Evolutionary conservation across 2,113 vertebrate species (phyloP), one percentile per base, ranked within the genome.

Genomic region (Erpornis zantholeuca): DNA sequence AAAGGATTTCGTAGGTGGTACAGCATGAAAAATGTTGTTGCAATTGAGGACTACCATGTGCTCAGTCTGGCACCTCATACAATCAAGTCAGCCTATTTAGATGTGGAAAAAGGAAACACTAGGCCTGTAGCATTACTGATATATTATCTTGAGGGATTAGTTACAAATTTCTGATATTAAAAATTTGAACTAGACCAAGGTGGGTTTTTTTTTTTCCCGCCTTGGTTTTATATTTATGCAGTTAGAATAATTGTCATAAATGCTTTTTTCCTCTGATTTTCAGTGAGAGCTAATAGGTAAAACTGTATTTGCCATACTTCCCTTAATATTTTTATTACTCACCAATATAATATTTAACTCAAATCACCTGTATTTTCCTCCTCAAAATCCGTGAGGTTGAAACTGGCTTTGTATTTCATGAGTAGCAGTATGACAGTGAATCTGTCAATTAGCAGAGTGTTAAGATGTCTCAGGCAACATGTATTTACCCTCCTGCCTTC

Each of bases 171-270:
- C 44, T 63, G 54, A 38, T 73, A 73, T 3, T 66, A 85, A 70
- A 95, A 91, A 36, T 44, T 24, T 31, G 57, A 81, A 28, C 38
- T 92, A 70, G 54, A 59, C 33, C 1, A 4, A 5, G 50, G 35
- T 6, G 6, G 9, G 8, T 0, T 5, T 71, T 92, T 0, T 5
- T 71, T 92, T 80, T n/a, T 4, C 11, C 4, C 24, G 77, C 29
- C 44, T 31, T 82, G 40, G 31, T n/a, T 69, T 57, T 86, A 10
- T 89, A 17, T 89, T 93, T 92, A 45, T 86, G 27, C 45, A 24
- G 22, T 85, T 14, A 6, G 81, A 88, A 93, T 96, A 60, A 38
- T 47, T 83, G 36, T 76, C 47, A 61, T 76, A 81, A 93, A 82
- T 78, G 79, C 7, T 28, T 7, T 16, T 54, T 78, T 59, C 45